Base-by-base conservation (phyloP, 2,797 vertebrate genomes). In the Rhodeus uyekii region DNA sequence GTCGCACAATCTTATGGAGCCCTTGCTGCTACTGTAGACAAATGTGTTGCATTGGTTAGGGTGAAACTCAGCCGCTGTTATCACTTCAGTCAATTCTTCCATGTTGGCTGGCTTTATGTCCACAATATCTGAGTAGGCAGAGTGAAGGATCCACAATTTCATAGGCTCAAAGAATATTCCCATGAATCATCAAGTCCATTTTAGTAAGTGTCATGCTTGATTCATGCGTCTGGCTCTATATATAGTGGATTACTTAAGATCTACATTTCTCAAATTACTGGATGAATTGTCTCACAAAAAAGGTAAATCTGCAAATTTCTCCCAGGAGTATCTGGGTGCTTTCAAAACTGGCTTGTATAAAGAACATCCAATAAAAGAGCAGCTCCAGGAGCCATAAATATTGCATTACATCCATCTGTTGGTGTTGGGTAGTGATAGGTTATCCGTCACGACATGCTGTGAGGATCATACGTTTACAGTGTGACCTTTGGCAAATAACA, bases 21-120 rank as follows among this genome's bases (percentile, higher is more conserved):
- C 98, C 89, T 99, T 99, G 94, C 98, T 99, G 95, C 98, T 99
- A 94, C 97, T 99, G 94, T 99, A 99, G 88, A 98, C 97, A 0
- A 99, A 99, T 60, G 96, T 98, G 94, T 99, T 97, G 94, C 98
- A 99, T 84, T 99, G 96, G 88, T 98, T 96, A 0, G 98, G 98
- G 89, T 99, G 98, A 88, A 99, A 99, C 92, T 99, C 98, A 0
- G 98, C 98, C 0, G 97, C 97, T 0, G 98, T 99, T 92, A 99
- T 99, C 90, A 99, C 98, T 90, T 99, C 98, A 0, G 97, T 98
- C 92, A 99, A 95, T 91, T 99, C 98, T 93, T 99, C 98, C 98
- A 99, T 99, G 94, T 99, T 99, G 90, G 96, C 92, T 0, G 98
- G 98, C 84, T 99, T 99, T 84, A 99, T 98, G 93, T 99, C 98